Conservation (phyloP, 2,888 invertebrate genomes). For the Spisula subtruncata region DNA sequence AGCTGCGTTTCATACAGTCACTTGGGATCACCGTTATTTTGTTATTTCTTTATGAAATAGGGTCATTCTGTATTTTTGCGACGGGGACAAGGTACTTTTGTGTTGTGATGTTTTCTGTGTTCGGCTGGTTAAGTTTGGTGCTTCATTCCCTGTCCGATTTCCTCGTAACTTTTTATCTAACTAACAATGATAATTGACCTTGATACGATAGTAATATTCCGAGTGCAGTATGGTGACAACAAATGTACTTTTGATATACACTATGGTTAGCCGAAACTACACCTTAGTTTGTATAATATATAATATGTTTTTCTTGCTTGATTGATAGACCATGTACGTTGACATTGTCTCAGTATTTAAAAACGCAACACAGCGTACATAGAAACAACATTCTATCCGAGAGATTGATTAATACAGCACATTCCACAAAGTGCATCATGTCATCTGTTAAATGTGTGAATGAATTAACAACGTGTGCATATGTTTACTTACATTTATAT, state of each 20-base stretch:
- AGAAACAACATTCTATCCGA: neutral
- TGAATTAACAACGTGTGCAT: conserved; percentile 1
- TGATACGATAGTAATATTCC: too few species aligned
- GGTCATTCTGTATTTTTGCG: too few species aligned
- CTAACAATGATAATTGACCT: too few species aligned
- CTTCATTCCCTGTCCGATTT: too few species aligned
- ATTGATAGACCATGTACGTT: neutral
- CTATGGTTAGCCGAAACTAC: neutral
- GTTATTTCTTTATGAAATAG: too few species aligned
- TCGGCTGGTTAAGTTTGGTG: too few species aligned
- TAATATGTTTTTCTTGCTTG: neutral
- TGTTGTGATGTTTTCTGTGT: too few species aligned
- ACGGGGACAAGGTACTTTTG: too few species aligned
- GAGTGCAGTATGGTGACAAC: too few species aligned
- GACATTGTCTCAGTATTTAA: neutral
- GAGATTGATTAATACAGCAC: neutral
- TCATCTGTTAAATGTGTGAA: conserved; percentile 15
- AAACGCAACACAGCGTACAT: neutral
- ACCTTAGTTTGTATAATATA: neutral
- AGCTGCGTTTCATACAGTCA: too few species aligned
- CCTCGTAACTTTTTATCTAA: too few species aligned
- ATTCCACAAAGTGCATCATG: conserved; percentile 16
- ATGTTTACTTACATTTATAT: conserved; percentile 10
- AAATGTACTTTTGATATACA: neutral
- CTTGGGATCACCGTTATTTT: too few species aligned